Evolutionary conservation across 53 echinoderm and acorn worm genomes (phyloP).

Genomic region (Stichopus horrens): DNA sequence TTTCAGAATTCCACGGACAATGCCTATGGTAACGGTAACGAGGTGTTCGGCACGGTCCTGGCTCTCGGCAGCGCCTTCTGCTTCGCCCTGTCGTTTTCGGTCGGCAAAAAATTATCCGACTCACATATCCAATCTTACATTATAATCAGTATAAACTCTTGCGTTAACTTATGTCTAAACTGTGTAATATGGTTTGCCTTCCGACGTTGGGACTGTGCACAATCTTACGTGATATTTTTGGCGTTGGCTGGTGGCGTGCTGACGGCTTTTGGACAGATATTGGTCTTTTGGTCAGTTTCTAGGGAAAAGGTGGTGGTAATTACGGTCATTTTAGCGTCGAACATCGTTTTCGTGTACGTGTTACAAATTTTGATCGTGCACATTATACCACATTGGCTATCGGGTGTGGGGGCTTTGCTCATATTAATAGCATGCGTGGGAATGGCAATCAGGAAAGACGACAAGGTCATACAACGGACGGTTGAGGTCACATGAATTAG

Average conservation of each 20-base stretch:
- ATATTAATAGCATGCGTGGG: slow-evolving; percentile 31
- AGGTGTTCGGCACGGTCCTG: background rate
- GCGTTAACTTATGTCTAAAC: background rate
- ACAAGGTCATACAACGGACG: background rate
- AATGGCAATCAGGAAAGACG: slow-evolving; percentile 4
- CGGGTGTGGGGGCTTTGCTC: slow-evolving; percentile 8
- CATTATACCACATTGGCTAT: slow-evolving; percentile 36
- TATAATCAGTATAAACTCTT: slow-evolving; percentile 4
- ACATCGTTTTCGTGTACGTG: slow-evolving; percentile 4
- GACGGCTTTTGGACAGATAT: slow-evolving; percentile 10
- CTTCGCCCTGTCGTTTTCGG: slow-evolving; percentile 13
- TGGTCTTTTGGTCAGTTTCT: slow-evolving; percentile 17
- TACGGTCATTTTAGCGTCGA: slow-evolving; percentile 30
- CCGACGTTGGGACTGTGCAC: background rate
- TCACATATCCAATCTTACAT: slow-evolving; percentile 4
- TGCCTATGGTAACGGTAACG: background rate
- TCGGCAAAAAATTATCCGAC: slow-evolving; percentile 37
- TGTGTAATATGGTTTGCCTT: background rate
- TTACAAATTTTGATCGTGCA: slow-evolving; percentile 21
- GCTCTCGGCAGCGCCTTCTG: slow-evolving; percentile 9
- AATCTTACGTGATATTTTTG: background rate
- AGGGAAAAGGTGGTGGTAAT: slow-evolving; percentile 20
- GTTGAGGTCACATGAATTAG: too few relatives aligned
- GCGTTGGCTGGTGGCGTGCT: slow-evolving; percentile 11
- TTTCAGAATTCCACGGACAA: background rate